These are phyloP conservation scores for Periplaneta americana DNA, from an alignment of 1,140 invertebrate species.

Conservation along the genomic window DNA sequence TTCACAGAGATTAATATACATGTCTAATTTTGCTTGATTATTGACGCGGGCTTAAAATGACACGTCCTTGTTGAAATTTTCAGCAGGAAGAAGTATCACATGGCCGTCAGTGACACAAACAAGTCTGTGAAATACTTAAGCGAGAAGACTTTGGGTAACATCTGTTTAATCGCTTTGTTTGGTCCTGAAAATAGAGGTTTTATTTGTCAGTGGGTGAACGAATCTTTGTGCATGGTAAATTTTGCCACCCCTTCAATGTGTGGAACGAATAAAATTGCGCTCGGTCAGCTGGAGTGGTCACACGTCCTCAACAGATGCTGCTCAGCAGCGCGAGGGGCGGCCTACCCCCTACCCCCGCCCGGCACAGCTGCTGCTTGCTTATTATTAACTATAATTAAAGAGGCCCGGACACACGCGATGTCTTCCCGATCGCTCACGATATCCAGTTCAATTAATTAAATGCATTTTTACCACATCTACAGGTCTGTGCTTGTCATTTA, in stretches of 20 bases:
- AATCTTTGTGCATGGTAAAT: background rate
- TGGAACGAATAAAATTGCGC: background rate
- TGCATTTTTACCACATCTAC: too few relatives aligned
- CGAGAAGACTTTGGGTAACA: background rate
- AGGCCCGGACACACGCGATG: background rate
- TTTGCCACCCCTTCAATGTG: background rate
- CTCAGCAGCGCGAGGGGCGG: background rate
- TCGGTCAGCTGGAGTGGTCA: background rate
- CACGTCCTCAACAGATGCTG: background rate
- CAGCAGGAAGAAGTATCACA: too few relatives aligned
- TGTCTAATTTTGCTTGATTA: too few relatives aligned
- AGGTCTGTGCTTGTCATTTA: too few relatives aligned
- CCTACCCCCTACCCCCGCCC: too few relatives aligned
- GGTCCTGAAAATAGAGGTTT: background rate
- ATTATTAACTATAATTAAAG: background rate
- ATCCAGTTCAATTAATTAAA: too few relatives aligned
- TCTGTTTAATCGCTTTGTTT: background rate
- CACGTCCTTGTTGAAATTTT: too few relatives aligned
- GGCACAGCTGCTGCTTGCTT: background rate
- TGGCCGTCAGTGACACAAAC: too few relatives aligned
- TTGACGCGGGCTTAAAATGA: too few relatives aligned
- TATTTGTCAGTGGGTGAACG: background rate
- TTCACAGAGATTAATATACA: too few relatives aligned
- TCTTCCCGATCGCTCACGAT: background rate
- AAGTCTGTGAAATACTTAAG: background rate